These are phyloP conservation scores for Heliconius hortense DNA, from an alignment of 2,888 invertebrate species.

Conservation along the genomic window DNA sequence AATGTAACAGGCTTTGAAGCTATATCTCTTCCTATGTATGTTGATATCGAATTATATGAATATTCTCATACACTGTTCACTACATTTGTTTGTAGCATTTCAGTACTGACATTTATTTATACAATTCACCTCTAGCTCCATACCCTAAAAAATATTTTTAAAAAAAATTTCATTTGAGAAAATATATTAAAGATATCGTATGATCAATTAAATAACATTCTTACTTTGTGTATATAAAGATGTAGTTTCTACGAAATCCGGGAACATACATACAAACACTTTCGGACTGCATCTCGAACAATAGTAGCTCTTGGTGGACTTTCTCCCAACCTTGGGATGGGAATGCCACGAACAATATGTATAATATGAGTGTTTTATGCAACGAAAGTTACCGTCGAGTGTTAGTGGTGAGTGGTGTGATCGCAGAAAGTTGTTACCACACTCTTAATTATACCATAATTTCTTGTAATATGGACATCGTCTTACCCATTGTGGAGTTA, in stretches of 20 bases:
- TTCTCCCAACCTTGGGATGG: conserved; percentile 53
- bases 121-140: no score
- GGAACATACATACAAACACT: conserved; percentile 29
- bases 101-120: no score
- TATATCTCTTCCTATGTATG: no score
- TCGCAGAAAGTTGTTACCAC: conserved; percentile 44
- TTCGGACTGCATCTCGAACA: conserved; percentile 39
- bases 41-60: no score
- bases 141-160: no score
- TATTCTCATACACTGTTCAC: no score
- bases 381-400: conserved; percentile 68
- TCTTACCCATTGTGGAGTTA: conserved; percentile 10
- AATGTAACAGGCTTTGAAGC: no score
- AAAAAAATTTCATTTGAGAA: no score
- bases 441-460: conserved; percentile 38
- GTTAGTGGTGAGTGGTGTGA: conserved; percentile 29
- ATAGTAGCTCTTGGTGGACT: conserved; percentile 46
- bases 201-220: background rate
- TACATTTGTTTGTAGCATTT: no score
- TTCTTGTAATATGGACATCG: conserved; percentile 13
- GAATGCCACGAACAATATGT: conserved; percentile 57
- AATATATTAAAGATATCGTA: background rate
- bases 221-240: background rate
- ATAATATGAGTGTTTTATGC: conserved; percentile 61
- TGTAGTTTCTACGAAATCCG: conserved; percentile 3